These are phyloP conservation scores for Ctenomys sociabilis DNA, from an alignment of 2,113 vertebrate species.

Conservation along the genomic window DNA sequence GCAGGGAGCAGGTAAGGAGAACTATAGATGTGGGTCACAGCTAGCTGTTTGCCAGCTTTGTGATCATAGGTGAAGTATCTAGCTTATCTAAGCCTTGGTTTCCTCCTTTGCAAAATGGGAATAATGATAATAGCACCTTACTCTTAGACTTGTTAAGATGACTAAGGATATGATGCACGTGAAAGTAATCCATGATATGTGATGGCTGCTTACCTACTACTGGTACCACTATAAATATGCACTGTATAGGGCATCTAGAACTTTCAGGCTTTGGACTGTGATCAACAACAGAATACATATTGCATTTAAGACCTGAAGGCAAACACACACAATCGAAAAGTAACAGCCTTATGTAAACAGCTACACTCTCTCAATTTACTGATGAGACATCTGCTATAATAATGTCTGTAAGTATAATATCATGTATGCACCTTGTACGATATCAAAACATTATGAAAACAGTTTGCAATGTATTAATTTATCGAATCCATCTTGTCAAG, in stretches of 20 bases:
- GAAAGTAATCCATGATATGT: neutral
- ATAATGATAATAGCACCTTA: neutral
- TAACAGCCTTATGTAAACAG: neutral
- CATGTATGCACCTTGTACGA: too few species aligned
- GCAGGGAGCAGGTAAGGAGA: neutral
- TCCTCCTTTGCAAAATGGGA: neutral
- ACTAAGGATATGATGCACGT: neutral
- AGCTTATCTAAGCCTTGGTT: constrained; percentile 15
- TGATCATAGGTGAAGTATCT: neutral
- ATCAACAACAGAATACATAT: neutral
- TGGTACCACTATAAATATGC: neutral
- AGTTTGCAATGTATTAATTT: too few species aligned
- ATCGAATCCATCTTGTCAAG: too few species aligned
- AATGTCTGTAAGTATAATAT: too few species aligned
- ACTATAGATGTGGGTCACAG: neutral
- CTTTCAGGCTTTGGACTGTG: neutral
- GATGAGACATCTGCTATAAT: too few species aligned
- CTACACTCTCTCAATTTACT: too few species aligned
- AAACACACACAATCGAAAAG: neutral
- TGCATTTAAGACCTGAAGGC: constrained; percentile 5
- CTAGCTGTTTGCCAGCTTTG: neutral
- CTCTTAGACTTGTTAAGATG: neutral
- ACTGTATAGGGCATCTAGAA: neutral
- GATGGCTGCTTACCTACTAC: neutral
- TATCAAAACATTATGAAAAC: too few species aligned